Base-by-base conservation (phyloP, 1,140 invertebrate genomes). In the Pectinophora gossypiella region DNA sequence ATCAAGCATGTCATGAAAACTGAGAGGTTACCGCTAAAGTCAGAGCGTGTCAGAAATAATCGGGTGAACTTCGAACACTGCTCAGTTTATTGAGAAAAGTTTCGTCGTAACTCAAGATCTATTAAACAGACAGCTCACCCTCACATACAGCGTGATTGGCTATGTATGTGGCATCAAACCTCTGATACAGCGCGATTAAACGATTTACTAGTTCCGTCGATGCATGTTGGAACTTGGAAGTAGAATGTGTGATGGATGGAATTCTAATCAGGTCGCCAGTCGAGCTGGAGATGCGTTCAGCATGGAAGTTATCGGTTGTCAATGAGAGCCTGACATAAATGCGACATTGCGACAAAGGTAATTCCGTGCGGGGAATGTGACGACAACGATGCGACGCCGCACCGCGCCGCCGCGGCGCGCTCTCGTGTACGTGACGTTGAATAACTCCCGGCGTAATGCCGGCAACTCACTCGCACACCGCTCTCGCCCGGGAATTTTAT, bases 361-460 rank as follows among this genome's bases (percentile, higher is more conserved):
- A 27, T 27, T 27, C 23, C 12, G 23, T 12, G 5, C 12, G 23
- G 23, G 23, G 23, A 27, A 27, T 27, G 36, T 15, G 36, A n/a
- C 36, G 36, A 38, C 36, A 38, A 47, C 21, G 49, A 12, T 20
- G 38, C 49, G 49, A 20, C 21, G 51, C 45, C 54, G 59, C 47
- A n/a, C n/a, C 54, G 48, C 47, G 32, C 48, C n/a, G n/a, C 40
- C 48, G 44, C 51, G 51, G 50, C 46, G 45, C 48, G 51, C 59
- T 45, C 48, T 47, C 54, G 50, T 47, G 51, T 57, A 66, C 67
- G 72, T 75, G 72, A 67, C 66, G 56, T n/a, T 48, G 72, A 70
- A 75, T 75, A 75, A 70, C 64, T 74, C 68, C n/a, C n/a, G n/a
- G n/a, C n/a, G n/a, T n/a, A 62, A 62, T 57, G 52, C 58, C 51